Percentiles rank a stretch among this genome's conserved stretches.
Conservation (phyloP, 2,888 invertebrate genomes). For the Drosophila villosipedis region DNA sequence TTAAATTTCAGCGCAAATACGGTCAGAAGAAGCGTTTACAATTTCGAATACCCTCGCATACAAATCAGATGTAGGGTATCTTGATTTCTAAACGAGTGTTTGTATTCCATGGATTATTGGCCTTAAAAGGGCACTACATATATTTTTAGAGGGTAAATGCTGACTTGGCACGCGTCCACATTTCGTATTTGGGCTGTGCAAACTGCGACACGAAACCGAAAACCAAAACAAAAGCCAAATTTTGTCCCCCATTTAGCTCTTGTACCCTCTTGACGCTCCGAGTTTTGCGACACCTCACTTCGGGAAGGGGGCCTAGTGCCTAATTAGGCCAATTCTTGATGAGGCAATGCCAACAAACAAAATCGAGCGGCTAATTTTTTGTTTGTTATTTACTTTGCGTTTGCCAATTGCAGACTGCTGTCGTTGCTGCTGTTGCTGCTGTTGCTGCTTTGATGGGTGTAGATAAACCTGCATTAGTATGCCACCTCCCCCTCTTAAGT, state of each 20-base stretch:
- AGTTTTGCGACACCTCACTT: background rate
- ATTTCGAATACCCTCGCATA: slow-evolving; percentile 36
- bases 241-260: background rate
- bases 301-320: slow-evolving; percentile 21
- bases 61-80: background rate
- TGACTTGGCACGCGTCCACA: background rate
- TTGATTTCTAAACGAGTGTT: background rate
- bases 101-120: background rate
- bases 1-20: slow-evolving; percentile 67
- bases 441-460: slow-evolving; percentile 10
- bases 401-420: slow-evolving; percentile 51
- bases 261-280: background rate
- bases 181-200: slow-evolving; percentile 19
- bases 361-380: slow-evolving; percentile 62
- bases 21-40: slow-evolving; percentile 56
- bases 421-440: slow-evolving; percentile 2
- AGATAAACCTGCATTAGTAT: slow-evolving; percentile 1
- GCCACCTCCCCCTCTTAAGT: slow-evolving; percentile 9
- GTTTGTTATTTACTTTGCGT: slow-evolving; percentile 63
- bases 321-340: slow-evolving; percentile 74
- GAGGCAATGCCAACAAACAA: slow-evolving; percentile 69
- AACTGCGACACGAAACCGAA: slow-evolving; percentile 63
- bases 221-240: slow-evolving; percentile 63
- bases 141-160: slow-evolving; percentile 10
- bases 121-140: background rate